These are phyloP conservation scores for Acridotheres tristis DNA, from an alignment of 2,797 vertebrate species.

Conservation along the genomic window DNA sequence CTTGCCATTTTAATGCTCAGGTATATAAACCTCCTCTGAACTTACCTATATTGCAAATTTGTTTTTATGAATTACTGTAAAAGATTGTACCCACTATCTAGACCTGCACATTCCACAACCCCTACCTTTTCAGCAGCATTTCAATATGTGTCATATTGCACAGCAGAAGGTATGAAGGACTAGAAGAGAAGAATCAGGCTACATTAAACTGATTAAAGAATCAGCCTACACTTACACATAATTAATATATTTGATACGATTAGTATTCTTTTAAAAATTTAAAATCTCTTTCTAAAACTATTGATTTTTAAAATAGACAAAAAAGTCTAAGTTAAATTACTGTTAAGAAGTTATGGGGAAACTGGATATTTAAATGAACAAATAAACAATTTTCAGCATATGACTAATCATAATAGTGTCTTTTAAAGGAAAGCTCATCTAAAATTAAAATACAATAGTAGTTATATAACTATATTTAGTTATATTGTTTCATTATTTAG, in stretches of 20 bases:
- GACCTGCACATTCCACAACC: not conserved
- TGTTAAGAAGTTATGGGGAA: not conserved
- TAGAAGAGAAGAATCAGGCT: constrained; percentile 70
- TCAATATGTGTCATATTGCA: constrained; percentile 88
- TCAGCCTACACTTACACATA: not conserved
- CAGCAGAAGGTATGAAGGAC: constrained; percentile 89
- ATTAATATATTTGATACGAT: not conserved
- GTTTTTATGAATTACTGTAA: not conserved
- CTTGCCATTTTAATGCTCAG: not conserved
- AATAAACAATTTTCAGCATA: not conserved
- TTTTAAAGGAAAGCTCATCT: not conserved
- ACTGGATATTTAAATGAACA: not conserved
- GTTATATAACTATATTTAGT: too few relatives aligned
- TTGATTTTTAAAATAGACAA: not conserved
- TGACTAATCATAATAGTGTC: not conserved
- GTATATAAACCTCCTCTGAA: not conserved
- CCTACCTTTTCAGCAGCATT: constrained; percentile 87
- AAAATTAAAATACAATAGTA: not conserved
- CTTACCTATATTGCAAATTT: not conserved
- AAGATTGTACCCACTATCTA: not conserved
- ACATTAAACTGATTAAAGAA: not conserved
- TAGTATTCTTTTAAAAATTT: not conserved
- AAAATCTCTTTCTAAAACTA: not conserved
- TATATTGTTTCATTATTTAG: too few relatives aligned
- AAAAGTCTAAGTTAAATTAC: not conserved